These are phyloP conservation scores for Clarias batrachus DNA, from an alignment of 2,113 vertebrate species.

Conservation along the genomic window DNA sequence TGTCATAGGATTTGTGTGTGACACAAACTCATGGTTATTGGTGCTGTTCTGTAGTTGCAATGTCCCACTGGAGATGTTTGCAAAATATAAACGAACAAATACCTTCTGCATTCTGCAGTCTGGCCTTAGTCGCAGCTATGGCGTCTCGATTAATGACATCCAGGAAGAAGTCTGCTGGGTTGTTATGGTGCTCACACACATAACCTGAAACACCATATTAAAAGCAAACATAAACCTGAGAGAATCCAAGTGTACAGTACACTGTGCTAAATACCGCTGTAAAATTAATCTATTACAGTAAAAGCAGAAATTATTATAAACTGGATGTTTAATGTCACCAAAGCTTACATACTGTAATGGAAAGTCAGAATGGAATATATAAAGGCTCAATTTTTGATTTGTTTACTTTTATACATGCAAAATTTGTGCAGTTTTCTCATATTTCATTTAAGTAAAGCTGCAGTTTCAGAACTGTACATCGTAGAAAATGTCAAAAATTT, in stretches of 20 bases:
- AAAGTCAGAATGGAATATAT: background rate
- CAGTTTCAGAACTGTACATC: background rate
- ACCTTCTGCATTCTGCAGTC: conserved; percentile 69
- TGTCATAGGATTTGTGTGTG: background rate
- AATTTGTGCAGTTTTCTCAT: background rate
- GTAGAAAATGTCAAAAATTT: background rate
- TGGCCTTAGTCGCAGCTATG: conserved; percentile 66
- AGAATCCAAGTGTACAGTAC: background rate
- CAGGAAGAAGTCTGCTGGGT: conserved; percentile 93
- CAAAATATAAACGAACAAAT: background rate
- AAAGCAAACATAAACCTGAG: conserved; percentile 16
- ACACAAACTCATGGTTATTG: too few species aligned
- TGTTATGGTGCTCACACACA: conserved; percentile 87
- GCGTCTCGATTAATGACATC: conserved; percentile 90
- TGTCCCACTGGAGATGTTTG: background rate
- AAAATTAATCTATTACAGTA: background rate
- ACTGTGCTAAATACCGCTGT: background rate
- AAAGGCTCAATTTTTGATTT: background rate
- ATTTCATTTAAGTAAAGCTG: background rate
- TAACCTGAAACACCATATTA: conserved; percentile 71
- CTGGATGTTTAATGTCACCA: background rate
- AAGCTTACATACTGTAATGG: background rate
- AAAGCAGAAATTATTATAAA: too few species aligned
- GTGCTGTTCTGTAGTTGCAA: background rate
- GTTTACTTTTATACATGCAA: too few species aligned